These are phyloP conservation scores for Dusona sp. DNA, from an alignment of 2,888 invertebrate genomes.

Conservation along the genomic window DNA sequence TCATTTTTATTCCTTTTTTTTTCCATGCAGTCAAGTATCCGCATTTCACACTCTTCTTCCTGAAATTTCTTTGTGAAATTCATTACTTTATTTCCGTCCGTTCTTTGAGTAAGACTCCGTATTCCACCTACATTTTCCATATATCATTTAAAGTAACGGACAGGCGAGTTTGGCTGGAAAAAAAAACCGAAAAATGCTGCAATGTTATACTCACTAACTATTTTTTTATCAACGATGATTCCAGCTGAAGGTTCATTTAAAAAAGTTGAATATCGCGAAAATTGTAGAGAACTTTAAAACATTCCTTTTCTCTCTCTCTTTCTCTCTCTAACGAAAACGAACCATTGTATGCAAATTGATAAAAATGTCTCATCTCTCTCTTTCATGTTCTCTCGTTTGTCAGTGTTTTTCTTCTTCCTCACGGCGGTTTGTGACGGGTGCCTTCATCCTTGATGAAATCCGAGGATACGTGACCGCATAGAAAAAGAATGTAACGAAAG, in stretches of 20 bases:
- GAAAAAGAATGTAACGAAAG: conserved; percentile 34
- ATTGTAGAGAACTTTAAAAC: conserved; percentile 17
- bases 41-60: too few relatives aligned
- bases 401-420: conserved; percentile 14
- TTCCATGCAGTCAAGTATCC: too few relatives aligned
- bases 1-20: not conserved
- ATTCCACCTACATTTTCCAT: not conserved
- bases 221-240: not conserved
- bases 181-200: not conserved
- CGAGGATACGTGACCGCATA: conserved; percentile 59
- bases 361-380: conserved; percentile 62
- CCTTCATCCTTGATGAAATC: conserved; percentile 74
- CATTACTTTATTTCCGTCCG: not conserved
- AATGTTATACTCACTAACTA: not conserved
- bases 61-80: not conserved
- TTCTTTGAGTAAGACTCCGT: not conserved
- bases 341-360: conserved; percentile 81
- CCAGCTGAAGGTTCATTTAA: not conserved
- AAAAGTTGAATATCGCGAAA: conserved; percentile 11
- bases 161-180: not conserved
- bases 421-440: conserved; percentile 66
- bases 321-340: conserved; percentile 76
- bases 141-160: not conserved
- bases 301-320: not conserved
- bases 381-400: conserved; percentile 11